Evolutionary conservation across 2,797 vertebrate species (phyloP), one percentile per base, ranked within the genome.

Genomic region (Sebastes hubbsi): DNA sequence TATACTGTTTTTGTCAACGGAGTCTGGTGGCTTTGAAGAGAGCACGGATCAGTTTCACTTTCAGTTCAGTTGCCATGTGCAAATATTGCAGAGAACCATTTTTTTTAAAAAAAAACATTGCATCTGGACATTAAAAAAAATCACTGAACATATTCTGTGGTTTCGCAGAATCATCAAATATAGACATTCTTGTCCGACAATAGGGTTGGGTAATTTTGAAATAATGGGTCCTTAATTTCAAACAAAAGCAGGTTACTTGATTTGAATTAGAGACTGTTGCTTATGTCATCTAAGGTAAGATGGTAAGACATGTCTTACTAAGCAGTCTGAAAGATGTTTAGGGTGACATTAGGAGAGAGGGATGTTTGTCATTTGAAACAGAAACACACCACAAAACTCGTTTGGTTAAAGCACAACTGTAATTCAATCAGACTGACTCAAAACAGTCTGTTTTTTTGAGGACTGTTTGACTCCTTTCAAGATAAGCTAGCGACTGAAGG

Each of bases 401-500:
- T 63, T 12, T 2, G 32, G 63, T 34, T 70, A 65, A 74, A 60
- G 68, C 38, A 74, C 75, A 74, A 74, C 62, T 79, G 56, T 82
- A 90, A 87, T 80, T 86, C 82, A 89, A 85, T 88, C 71, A 85
- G 61, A 82, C 68, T 59, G 83, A 80, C 78, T 88, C 79, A 77
- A 78, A 80, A 88, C 69, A 81, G 81, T 81, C 63, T 81, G 73
- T 70, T 77, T 86, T 86, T 91, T 85, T 85, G 77, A 91, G 83
- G 69, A 89, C 81, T 75, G 86, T 75, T 91, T 46, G 83, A 85
- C 69, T 80, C 81, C 86, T 92, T 91, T 90, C 83, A 88, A 90
- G 92, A 93, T 92, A 92, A 90, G 83, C 87, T 89, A 83, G 88
- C 62, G 80, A 89, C 85, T 91, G 81, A 90, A 92, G 87, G 83